These are phyloP conservation scores for Falco berigora DNA, from an alignment of 2,797 vertebrate species.

Conservation along the genomic window DNA sequence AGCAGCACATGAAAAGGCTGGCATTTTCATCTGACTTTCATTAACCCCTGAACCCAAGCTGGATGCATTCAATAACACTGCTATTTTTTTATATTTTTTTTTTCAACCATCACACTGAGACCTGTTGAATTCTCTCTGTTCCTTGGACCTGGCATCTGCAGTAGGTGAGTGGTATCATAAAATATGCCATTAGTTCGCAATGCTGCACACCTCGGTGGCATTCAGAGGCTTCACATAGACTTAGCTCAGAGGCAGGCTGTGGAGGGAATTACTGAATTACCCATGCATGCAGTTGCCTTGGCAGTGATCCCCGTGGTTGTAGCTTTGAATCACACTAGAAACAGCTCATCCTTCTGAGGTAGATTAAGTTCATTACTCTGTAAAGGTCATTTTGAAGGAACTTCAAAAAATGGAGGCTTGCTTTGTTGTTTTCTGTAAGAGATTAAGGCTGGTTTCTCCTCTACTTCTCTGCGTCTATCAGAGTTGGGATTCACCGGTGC, in stretches of 20 bases:
- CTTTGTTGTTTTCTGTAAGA: not conserved
- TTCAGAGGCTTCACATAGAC: not conserved
- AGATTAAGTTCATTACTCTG: not conserved
- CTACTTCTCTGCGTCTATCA: not conserved
- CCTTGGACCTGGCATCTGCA: not conserved
- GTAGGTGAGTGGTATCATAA: not conserved
- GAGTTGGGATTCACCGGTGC: not conserved
- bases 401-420: not conserved
- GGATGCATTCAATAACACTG: not conserved
- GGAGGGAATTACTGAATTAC: not conserved
- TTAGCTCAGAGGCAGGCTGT: not conserved
- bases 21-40: not conserved
- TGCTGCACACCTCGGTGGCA: not conserved
- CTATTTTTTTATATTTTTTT: not conserved
- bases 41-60: not conserved
- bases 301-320: not conserved
- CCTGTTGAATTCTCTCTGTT: not conserved
- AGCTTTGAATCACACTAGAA: not conserved
- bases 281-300: not conserved
- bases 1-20: not conserved
- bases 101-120: not conserved
- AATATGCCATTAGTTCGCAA: not conserved
- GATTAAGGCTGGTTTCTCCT: not conserved
- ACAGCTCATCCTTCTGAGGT: not conserved
- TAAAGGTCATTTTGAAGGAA: not conserved